A percentile compares a stretch with the other conserved stretches of the same genome.
Conservation (phyloP, 2,113 vertebrate species). For the Tor tambroides region DNA sequence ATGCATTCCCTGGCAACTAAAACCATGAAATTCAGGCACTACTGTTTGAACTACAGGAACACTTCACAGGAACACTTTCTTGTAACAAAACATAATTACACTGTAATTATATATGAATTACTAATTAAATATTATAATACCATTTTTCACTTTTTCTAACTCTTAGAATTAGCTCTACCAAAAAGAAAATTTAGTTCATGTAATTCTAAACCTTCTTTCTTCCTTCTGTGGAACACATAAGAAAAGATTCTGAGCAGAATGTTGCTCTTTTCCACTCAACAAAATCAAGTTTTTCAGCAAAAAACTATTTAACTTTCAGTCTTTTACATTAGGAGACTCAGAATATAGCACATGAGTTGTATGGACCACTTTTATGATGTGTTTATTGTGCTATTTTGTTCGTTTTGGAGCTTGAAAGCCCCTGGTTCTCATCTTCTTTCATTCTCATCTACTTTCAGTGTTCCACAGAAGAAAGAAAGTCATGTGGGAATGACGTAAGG, state of each 20-base stretch:
- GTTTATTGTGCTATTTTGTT: neutral
- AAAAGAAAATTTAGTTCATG: neutral
- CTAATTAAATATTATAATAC: no score
- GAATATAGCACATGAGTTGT: neutral
- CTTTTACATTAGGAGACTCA: neutral
- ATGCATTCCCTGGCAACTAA: no score
- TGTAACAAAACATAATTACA: no score
- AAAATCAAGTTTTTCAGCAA: neutral
- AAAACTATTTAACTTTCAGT: neutral
- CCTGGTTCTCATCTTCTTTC: neutral
- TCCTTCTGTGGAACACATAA: neutral
- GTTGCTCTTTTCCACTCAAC: neutral
- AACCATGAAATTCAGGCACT: no score
- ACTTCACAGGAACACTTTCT: no score
- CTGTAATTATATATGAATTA: no score
- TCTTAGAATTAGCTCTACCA: neutral
- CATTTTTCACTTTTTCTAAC: no score
- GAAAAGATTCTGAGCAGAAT: neutral
- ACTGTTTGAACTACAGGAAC: no score
- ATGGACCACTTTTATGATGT: neutral
- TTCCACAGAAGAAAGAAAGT: neutral
- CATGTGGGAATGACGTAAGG: neutral
- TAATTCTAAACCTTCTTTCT: neutral
- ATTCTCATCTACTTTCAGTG: neutral
- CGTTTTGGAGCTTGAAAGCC: neutral